phyloP scores from a whole-genome alignment of 1,140 invertebrate species.

The Ganaspis sp. region DNA sequence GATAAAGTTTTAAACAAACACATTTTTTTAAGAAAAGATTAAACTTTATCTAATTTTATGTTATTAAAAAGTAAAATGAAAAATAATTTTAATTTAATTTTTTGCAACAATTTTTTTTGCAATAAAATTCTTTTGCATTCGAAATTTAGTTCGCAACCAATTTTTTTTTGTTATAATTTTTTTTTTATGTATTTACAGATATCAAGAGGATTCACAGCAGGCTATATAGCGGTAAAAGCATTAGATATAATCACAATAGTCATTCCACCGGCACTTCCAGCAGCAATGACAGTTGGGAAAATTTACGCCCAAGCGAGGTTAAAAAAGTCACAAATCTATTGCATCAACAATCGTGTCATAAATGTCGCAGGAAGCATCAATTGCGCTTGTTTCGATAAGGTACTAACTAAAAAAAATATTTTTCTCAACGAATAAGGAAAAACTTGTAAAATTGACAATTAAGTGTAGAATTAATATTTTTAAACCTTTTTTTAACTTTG shows the following conservation, averaged over 20 bases:
- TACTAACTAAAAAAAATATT: slow-evolving; percentile 63
- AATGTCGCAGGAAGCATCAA: slow-evolving; percentile 97
- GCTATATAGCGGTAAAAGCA: slow-evolving; percentile 85
- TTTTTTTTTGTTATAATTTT: neutral
- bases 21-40: neutral
- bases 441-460: no score
- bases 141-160: no score
- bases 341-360: slow-evolving; percentile 94
- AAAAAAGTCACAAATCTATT: slow-evolving; percentile 89
- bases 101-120: slow-evolving; percentile 1
- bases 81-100: no score
- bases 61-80: neutral
- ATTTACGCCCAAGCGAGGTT: slow-evolving; percentile 93
- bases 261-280: slow-evolving; percentile 93
- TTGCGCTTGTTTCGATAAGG: slow-evolving; percentile 98
- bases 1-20: no score
- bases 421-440: slow-evolving; percentile 31
- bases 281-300: slow-evolving; percentile 94
- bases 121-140: no score
- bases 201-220: slow-evolving; percentile 75
- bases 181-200: slow-evolving; percentile 74
- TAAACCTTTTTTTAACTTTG: neutral
- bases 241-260: slow-evolving; percentile 95
- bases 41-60: neutral
- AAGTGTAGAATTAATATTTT: no score